Conservation (phyloP, 2,113 vertebrate genomes). For the Pan troglodytes region NHGRI_mPanTro3-v2.1_pri NC_072414.2:28619001-28619500, state of each 20-base stretch:
- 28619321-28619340: slow-evolving; percentile 41
- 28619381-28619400: slow-evolving; percentile 64
- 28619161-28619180: slow-evolving; percentile 57
- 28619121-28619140: slow-evolving; percentile 74
- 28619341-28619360: slow-evolving; percentile 65
- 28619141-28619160: slow-evolving; percentile 72
- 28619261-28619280: slow-evolving; percentile 77
- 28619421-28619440: slow-evolving; percentile 3
- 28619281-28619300: slow-evolving; percentile 70
- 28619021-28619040: slow-evolving; percentile 88
- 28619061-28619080: slow-evolving; percentile 78
- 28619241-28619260: slow-evolving; percentile 73
- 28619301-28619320: slow-evolving; percentile 70
- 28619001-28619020: slow-evolving; percentile 97
- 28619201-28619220: slow-evolving; percentile 79
- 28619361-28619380: slow-evolving; percentile 54
- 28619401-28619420: background rate
- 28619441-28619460: slow-evolving; percentile 79
- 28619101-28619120: slow-evolving; percentile 78
- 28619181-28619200: slow-evolving; percentile 68
- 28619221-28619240: slow-evolving; percentile 82
- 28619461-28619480: slow-evolving; percentile 73
- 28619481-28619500: slow-evolving; percentile 70
- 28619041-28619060: slow-evolving; percentile 83
- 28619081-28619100: slow-evolving; percentile 76